Base-by-base conservation (phyloP, 2,113 vertebrate genomes). In the Desmodus rotundus region DNA sequence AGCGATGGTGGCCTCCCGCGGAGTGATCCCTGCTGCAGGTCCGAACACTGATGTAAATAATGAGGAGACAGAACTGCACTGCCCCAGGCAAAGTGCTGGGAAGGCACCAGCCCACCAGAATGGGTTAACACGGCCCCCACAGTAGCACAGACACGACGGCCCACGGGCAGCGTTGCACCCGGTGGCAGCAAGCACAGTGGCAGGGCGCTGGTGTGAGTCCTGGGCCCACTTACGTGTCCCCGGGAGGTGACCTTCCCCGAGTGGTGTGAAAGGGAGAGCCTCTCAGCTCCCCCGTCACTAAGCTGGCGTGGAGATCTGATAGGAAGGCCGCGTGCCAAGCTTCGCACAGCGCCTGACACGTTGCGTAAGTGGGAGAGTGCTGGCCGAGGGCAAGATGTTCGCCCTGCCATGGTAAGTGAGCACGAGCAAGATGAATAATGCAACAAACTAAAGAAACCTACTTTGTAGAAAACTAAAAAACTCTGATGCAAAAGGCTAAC, bases 141-240 rank as follows among this genome's bases (percentile, higher is more conserved):
- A 4, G 61, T 9, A 33, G 78, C 22, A 19, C 28, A 38, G 5
- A 68, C n/a, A 68, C 8, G 3, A 68, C 4, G 8, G 4, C 52
- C 28, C 61, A 63, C 10, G 12, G 56, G 56, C 20, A 24, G 56
- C 56, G 33, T 0, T 9, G 41, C 7, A 12, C 3, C 15, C 10
- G 26, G 15, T 0, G 2, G 54, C 45, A 0, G 7, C 24, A 20
- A 13, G 12, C 2, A 0, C 20, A 1, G 4, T 10, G 12, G 24
- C 15, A 3, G 56, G 24, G 38, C 38, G 19, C 54, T 14, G 70
- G 47, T 3, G 0, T 4, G 12, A 4, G 31, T 50, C 76, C 19
- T 2, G 28, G 78, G 13, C 22, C 56, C 41, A 11, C n/a, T 24
- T 41, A 33, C 4, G 1, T 31, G 41, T 19, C 50, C n/a, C 36